A percentile compares a stretch with the other conserved stretches of the same genome.
These are phyloP conservation scores for Noctua janthina DNA, from an alignment of 2,888 invertebrate genomes.

Conservation along the genomic window DNA sequence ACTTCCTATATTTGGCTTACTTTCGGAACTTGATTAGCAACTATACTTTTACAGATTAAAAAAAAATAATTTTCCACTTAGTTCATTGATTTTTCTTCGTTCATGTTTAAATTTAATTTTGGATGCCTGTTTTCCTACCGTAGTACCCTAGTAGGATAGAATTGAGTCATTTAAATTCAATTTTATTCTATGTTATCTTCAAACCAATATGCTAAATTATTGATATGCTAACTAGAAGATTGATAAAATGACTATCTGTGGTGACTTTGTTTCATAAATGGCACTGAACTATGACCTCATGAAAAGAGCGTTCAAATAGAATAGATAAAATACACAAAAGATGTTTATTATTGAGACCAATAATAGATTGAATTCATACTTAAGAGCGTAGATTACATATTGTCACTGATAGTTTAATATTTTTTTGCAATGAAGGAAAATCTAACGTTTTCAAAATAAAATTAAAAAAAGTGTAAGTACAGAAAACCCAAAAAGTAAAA, in stretches of 20 bases:
- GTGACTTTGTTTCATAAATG: not conserved
- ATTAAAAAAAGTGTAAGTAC: not conserved
- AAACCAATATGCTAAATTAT: not conserved
- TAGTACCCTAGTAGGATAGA: not conserved
- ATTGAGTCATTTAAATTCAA: not conserved
- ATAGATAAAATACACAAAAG: conserved; percentile 9
- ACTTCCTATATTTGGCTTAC: not conserved
- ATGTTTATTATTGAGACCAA: not conserved
- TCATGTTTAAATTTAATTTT: not conserved
- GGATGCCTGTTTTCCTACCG: not conserved
- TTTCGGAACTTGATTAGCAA: not conserved
- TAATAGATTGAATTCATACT: not conserved
- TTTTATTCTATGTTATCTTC: not conserved
- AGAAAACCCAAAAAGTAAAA: not conserved
- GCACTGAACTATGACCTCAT: conserved; percentile 1
- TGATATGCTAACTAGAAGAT: conserved; percentile 6
- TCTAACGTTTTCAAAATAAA: not conserved
- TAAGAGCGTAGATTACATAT: not conserved
- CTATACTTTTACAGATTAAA: not conserved
- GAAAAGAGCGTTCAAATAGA: not conserved
- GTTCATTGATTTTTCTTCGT: not conserved
- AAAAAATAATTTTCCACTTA: not conserved
- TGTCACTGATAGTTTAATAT: not conserved
- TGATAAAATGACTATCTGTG: not conserved
- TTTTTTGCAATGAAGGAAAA: not conserved